Evolutionary conservation across 2,888 invertebrate genomes (phyloP), one percentile per base, ranked within the genome.

Genomic region (Ctena decussata): DNA sequence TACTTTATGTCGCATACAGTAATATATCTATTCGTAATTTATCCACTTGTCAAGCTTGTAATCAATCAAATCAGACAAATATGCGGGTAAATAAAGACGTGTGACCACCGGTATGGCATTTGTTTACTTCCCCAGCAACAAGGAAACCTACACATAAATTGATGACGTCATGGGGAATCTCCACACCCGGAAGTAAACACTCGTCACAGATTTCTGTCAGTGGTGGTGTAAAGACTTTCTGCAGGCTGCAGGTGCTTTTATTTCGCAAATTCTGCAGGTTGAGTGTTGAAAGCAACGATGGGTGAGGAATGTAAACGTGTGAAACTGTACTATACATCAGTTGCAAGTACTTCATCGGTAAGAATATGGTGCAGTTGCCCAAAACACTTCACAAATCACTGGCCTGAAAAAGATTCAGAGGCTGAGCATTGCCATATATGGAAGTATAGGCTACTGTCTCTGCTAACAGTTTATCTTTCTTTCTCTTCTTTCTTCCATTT

Each of bases 91-190:
- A 83, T 76, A 81, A 78, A 76, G 75, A 78, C 84, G 84, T 84
- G 87, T 89, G 77, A 79, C 57, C 87, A 88, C 92, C 91, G 92
- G 92, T 91, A 89, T 84, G 84, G 79, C 82, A 82, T 90, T 92
- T 92, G 91, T 92, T 92, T 92, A 91, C 91, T 87, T 92, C 90
- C 92, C 90, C 91, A 91, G 92, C 92, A 92, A 92, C 92, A 89
- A 86, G 91, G 77, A 76, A 89, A 82, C 77, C 79, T 87, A 80
- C 86, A 77, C 87, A 86, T 1, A 44, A 57, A 70, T 41, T 74
- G 49, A 57, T 90, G 87, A 90, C 89, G 89, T 90, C 81, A 81
- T 32, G 1, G 65, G 65, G 65, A 73, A 57, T 75, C 30, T 82
- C 75, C 80, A 65, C 72, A 76, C 72, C 85, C 72, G 80, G 81